Percentiles rank a stretch among this genome's conserved stretches.
Evolutionary conservation across 2,113 vertebrate genomes (phyloP).

Genomic region (Corynorhinus townsendii): DNA sequence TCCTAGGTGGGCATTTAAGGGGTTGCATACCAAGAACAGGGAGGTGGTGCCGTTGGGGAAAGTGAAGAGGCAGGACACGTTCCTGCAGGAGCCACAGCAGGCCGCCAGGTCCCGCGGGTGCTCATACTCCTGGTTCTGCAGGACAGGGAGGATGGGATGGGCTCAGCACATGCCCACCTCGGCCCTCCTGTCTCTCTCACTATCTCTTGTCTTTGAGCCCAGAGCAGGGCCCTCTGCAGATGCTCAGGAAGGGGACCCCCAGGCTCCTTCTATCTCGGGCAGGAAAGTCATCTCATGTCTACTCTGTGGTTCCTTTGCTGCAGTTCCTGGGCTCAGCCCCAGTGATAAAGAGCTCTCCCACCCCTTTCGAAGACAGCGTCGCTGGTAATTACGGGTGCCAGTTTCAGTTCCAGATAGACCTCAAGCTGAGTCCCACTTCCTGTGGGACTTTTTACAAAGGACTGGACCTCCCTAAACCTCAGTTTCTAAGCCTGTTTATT

Average conservation of each 20-base stretch:
- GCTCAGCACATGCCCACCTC: background rate
- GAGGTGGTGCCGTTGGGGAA: slow-evolving; percentile 88
- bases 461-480: background rate
- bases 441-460: background rate
- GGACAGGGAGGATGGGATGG: background rate
- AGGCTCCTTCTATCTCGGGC: background rate
- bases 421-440: background rate
- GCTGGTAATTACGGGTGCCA: background rate
- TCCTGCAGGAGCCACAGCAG: slow-evolving; percentile 94
- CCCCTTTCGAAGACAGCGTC: accelerated
- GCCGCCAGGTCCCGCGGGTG: slow-evolving; percentile 88
- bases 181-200: background rate
- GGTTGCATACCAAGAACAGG: slow-evolving; percentile 85
- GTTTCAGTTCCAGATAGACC: background rate
- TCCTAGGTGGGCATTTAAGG: background rate
- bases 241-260: background rate
- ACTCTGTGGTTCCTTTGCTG: background rate
- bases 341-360: too few species aligned
- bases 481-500: background rate
- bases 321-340: background rate
- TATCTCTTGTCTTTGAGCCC: background rate
- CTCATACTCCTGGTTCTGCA: slow-evolving; percentile 94
- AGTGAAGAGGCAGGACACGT: slow-evolving; percentile 90
- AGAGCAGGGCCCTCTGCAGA: accelerated
- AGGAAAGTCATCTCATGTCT: background rate